Evolutionary conservation across 2,888 invertebrate genomes (phyloP), one percentile per base, ranked within the genome.

Genomic region (Ophion ellenae): DNA sequence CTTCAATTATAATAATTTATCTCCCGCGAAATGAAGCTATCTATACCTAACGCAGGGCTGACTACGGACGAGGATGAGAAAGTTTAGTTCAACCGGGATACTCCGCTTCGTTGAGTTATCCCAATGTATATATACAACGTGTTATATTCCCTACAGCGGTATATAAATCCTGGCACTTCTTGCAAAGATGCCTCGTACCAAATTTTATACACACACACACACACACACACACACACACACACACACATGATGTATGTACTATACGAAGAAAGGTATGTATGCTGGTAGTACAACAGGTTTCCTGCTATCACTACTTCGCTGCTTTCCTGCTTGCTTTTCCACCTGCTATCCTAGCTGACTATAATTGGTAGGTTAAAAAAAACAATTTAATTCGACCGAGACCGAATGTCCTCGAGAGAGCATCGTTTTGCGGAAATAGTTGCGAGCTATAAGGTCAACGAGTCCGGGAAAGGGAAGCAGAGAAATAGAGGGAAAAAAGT

Each of bases 1-100:
- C 80, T 86, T 83, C 80, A 81, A 83, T 83, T 83, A 86, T 83
- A 83, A 86, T 86, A 86, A 86, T 86, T 86, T 77, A 83, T 86
- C 83, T 81, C 47, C 61, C 66, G 57, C 70, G 73, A 24, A 81
- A 75, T 67, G 75, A 32, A 83, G 77, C 77, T 69, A 75, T 67
- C 32, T 75, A 80, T 77, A 85, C 36, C 76, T 71, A 77, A 67
- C 61, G 20, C 20, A n/a, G 81, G 45, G 45, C 20, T 53, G 71
- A 77, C 69, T 74, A 28, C 69, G 66, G 69, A 79, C 59, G 63
- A 71, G 80, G 57, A 74, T 73, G 81, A 77, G 83, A 77, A 83
- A 86, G 63, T 86, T 86, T 83, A 47, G 74, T 83, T 77, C 28
- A 74, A 83, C 77, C 69, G 77, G 81, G 69, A 74, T 83, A 81